Base-by-base conservation (phyloP, 2,113 vertebrate species). In the Urocynchramus pylzowi region DNA sequence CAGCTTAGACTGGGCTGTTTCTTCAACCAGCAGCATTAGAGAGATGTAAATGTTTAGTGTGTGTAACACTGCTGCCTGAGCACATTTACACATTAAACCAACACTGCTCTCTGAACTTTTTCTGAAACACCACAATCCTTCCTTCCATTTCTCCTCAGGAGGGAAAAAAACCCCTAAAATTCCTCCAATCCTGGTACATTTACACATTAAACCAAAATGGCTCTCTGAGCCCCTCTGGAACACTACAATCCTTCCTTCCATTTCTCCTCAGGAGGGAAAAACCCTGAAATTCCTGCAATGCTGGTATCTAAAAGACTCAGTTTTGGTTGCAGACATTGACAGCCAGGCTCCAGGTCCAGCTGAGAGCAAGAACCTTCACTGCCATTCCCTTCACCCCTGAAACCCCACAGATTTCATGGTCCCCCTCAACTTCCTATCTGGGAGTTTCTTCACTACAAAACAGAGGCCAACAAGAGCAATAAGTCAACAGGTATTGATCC, bases 401-500 rank as follows among this genome's bases (percentile, higher is more conserved):
- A 75, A 41, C 5, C 42, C 10, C 56, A 5, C 16, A 16, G 1
- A n/a, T 27, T 49, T 18, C 19, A 2, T 1, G 2, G 9, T 52
- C 35, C 52, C 50, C 30, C 56, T 31, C 8, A 31, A 20, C 9
- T 44, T 65, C 15, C 39, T 10, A 9, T 4, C 52, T 53, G 67
- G 23, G 31, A 84, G 13, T 14, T 84, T 44, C 20, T 37, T 12
- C 45, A 11, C 33, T 20, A 26, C 0, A 6, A 35, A 47, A 28
- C 5, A 24, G 6, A 31, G 10, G 20, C 41, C 16, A 49, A 19
- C 10, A 52, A 10, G 0, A 16, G 30, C 1, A 80, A 14, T 7
- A 71, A 57, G 8, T 8, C 19, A 71, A 28, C 8, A 68, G 7
- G 7, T 13, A 42, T 5, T 31, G 31, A 27, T 37, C 47, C 49